Evolutionary conservation across 2,888 invertebrate species (phyloP).

Genomic region (Uropetala carovei): DNA sequence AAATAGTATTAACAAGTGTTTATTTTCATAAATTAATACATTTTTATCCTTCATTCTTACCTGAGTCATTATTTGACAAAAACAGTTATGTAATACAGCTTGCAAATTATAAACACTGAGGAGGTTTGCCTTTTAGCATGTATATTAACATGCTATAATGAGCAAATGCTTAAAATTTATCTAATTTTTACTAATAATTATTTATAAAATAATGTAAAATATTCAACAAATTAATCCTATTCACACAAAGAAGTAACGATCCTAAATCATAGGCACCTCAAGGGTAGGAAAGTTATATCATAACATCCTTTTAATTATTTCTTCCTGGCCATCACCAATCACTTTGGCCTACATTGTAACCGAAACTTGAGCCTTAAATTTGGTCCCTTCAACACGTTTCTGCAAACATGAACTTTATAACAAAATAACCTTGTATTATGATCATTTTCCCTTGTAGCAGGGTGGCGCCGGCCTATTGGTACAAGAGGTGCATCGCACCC

Average conservation of each 20-base stretch:
- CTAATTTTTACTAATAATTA: background rate
- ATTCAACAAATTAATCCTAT: background rate
- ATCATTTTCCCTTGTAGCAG: no score
- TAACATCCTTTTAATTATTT: background rate
- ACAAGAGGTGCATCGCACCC: no score
- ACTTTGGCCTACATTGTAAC: background rate
- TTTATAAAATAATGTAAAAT: background rate
- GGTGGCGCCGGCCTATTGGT: no score
- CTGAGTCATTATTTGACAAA: constrained; percentile 40
- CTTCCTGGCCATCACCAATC: background rate
- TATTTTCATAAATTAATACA: constrained; percentile 56
- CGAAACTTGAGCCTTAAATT: constrained; percentile 27
- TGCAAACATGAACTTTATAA: background rate
- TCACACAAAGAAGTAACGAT: constrained; percentile 28
- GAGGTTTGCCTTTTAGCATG: background rate
- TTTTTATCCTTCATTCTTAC: background rate
- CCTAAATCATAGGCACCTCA: constrained; percentile 17
- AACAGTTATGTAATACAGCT: constrained; percentile 1
- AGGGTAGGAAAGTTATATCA: constrained; percentile 11
- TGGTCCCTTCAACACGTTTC: constrained; percentile 30
- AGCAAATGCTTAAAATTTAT: constrained; percentile 22
- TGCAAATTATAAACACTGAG: background rate
- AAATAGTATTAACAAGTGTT: constrained; percentile 49
- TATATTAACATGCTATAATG: constrained; percentile 15
- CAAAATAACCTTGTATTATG: no score